A percentile compares a stretch with the other conserved stretches of the same genome.
These are phyloP conservation scores for Zophobas atratus DNA, from an alignment of 1,140 invertebrate genomes.

Conservation along the genomic window DNA sequence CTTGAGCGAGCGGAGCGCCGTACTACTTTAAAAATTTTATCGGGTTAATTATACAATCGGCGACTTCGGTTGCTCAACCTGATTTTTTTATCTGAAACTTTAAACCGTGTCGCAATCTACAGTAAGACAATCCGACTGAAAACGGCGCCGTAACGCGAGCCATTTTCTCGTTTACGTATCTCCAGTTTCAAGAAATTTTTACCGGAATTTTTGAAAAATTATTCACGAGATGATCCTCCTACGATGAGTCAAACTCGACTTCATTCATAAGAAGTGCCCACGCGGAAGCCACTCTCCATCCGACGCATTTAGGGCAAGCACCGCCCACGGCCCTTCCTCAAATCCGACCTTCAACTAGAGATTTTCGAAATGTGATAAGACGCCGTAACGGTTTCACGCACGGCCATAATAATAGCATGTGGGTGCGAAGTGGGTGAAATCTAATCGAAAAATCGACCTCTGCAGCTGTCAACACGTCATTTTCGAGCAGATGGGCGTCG, in stretches of 20 bases:
- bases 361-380: not conserved
- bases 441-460: no score
- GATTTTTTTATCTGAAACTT: constrained; percentile 11
- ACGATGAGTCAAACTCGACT: not conserved
- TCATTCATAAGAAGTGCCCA: constrained; percentile 12
- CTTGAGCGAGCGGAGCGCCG: no score
- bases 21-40: no score
- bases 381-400: not conserved
- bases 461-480: not conserved
- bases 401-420: not conserved
- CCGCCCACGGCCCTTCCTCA: not conserved
- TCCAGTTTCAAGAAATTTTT: constrained; percentile 2
- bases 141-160: constrained; percentile 4
- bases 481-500: not conserved
- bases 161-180: constrained; percentile 18
- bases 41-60: no score
- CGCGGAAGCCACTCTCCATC: constrained; percentile 2
- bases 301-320: not conserved
- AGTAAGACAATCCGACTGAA: constrained; percentile 26
- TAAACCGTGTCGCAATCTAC: not conserved
- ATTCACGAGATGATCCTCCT: not conserved
- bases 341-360: constrained; percentile 10
- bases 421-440: not conserved
- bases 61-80: not conserved
- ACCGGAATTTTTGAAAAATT: not conserved